Percentiles rank a stretch among this genome's conserved stretches.
Conservation (phyloP, 2,888 invertebrate species). For the Zootermopsis nevadensis region DNA sequence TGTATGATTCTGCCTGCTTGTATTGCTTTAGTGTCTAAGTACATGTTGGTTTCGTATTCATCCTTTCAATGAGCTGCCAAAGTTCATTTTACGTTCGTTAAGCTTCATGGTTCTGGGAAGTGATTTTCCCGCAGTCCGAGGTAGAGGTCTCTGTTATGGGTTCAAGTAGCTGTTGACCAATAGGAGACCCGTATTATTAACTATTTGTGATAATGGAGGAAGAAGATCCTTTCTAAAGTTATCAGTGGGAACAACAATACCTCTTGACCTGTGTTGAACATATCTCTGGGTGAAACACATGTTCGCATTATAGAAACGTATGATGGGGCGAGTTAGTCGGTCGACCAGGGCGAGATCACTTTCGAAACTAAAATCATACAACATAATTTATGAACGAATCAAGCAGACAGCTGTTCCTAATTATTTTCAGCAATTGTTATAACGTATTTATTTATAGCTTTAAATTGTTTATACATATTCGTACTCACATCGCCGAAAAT, state of each 20-base stretch:
- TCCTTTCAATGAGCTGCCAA: neutral
- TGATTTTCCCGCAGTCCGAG: conserved; percentile 64
- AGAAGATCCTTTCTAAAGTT: conserved; percentile 57
- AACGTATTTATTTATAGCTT: too few relatives aligned
- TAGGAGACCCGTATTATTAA: conserved; percentile 64
- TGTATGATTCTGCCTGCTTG: too few relatives aligned
- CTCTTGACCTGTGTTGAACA: neutral
- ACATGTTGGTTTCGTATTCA: too few relatives aligned
- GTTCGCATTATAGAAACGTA: conserved; percentile 48
- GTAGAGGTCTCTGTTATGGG: conserved; percentile 62
- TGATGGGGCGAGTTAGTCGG: conserved; percentile 51
- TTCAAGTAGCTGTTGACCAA: conserved; percentile 65
- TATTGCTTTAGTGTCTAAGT: too few relatives aligned
- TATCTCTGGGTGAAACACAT: conserved; percentile 50
- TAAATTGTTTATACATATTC: too few relatives aligned
- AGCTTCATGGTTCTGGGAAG: neutral
- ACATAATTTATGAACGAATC: neutral
- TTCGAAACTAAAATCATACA: conserved; percentile 51
- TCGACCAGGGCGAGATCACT: conserved; percentile 54
- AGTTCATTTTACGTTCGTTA: neutral
- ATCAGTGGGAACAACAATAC: neutral
- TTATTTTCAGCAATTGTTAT: too few relatives aligned
- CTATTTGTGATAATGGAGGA: conserved; percentile 61
- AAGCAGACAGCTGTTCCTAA: too few relatives aligned
- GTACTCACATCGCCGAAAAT: too few relatives aligned